phyloP scores from a whole-genome alignment of 1,140 invertebrate genomes.

The Medauroidea extradentata region DNA sequence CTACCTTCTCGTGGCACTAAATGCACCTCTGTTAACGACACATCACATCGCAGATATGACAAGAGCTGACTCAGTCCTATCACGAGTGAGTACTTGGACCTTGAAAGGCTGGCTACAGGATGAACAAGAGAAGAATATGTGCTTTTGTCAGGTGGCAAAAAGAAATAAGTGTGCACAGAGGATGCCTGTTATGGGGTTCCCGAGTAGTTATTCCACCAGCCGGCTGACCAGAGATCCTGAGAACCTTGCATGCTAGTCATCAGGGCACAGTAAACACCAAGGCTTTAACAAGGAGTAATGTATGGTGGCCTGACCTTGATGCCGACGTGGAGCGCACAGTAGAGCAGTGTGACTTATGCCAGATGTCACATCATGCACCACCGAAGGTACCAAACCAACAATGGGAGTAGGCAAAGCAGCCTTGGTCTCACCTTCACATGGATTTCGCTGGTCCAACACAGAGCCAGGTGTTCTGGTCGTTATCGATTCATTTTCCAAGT shows the following conservation, averaged over 20 bases:
- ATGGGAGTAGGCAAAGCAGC: slow-evolving; percentile 37
- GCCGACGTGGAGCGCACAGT: slow-evolving; percentile 35
- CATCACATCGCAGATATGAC: too few species aligned
- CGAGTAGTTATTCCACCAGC: too few species aligned
- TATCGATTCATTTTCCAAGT: slow-evolving; percentile 40
- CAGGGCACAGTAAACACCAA: slow-evolving; percentile 38
- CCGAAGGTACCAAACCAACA: slow-evolving; percentile 23
- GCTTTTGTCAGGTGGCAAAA: too few species aligned
- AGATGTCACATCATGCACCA: slow-evolving; percentile 8
- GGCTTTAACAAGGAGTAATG: slow-evolving; percentile 39
- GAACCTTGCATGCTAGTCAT: background rate
- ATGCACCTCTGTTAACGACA: too few species aligned
- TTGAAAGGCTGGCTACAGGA: too few species aligned
- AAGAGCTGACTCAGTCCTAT: too few species aligned
- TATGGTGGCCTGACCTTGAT: slow-evolving; percentile 46
- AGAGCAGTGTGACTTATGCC: slow-evolving; percentile 11
- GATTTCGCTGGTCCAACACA: slow-evolving; percentile 40
- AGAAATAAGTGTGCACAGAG: too few species aligned
- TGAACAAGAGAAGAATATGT: too few species aligned
- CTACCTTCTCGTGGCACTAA: too few species aligned
- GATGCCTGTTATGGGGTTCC: too few species aligned
- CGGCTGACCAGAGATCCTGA: too few species aligned
- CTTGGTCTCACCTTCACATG: slow-evolving; percentile 46
- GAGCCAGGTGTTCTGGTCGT: slow-evolving; percentile 13
- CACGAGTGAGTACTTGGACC: too few species aligned